A percentile compares a stretch with the other conserved stretches of the same genome.
Conservation (phyloP, 2,888 invertebrate species). For the Hofmannophila pseudospretella region DNA sequence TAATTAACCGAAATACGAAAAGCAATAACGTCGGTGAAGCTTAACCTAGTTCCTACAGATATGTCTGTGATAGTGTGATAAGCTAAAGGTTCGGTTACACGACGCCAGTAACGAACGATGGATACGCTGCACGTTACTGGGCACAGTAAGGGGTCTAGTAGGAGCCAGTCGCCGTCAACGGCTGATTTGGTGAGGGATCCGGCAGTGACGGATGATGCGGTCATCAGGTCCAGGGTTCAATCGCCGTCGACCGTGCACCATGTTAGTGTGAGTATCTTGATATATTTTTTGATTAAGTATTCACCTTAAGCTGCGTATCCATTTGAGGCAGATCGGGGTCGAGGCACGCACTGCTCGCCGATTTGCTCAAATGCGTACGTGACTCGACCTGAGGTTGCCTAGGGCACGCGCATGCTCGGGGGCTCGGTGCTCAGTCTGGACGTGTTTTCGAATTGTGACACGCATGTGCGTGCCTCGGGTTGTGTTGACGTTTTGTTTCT, state of each 20-base stretch:
- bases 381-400: no score
- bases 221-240: constrained; percentile 68
- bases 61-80: constrained; percentile 22
- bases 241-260: constrained; percentile 41
- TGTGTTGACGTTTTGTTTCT: no score
- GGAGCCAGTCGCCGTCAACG: constrained; percentile 79
- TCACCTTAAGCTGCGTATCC: no score
- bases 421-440: no score
- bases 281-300: neutral
- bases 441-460: no score
- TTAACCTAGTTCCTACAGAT: constrained; percentile 17
- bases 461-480: no score
- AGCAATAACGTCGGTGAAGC: constrained; percentile 14
- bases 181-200: constrained; percentile 67
- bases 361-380: no score
- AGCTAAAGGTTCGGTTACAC: constrained; percentile 1
- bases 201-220: constrained; percentile 58
- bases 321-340: no score
- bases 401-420: no score
- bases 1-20: constrained; percentile 13
- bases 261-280: constrained; percentile 10
- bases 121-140: constrained; percentile 65
- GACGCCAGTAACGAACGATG: constrained; percentile 28
- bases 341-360: no score
- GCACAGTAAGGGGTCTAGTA: constrained; percentile 79